Base-by-base conservation (phyloP, 2,113 vertebrate species). In the Balaeniceps rex region DNA sequence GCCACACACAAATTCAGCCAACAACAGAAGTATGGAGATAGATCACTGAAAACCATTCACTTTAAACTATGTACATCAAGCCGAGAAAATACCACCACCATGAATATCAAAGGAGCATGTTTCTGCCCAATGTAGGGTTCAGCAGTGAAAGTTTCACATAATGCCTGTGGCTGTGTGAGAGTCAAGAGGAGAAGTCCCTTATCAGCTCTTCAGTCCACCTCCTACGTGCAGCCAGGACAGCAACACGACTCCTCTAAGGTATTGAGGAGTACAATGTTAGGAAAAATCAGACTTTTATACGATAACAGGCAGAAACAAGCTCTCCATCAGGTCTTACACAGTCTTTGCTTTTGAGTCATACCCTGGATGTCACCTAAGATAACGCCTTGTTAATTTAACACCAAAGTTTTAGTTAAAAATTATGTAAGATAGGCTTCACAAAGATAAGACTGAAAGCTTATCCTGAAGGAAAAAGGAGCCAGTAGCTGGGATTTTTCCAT, bases 21-120 rank as follows among this genome's bases (percentile, higher is more conserved):
- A 31, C 34, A 70, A 71, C 29, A 81, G n/a, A 25, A 33, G 7
- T 12, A 61, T 4, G 7, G 25, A 88, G 17, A 71, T 23, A 0
- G 2, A 47, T 47, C 33, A 28, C 21, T 1, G 2, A 34, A 8
- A 83, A 51, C 15, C 0, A 0, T 24, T 92, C 26, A 65, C 26
- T 77, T 93, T n/a, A 68, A 71, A 68, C 21, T 11, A n/a, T 0
- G 0, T 2, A n/a, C 28, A 38, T 38, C 42, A 71, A 55, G 19
- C 51, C 79, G 65, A 76, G 33, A 78, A 84, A 83, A 46, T 0
- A 87, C 15, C 29, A 87, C 19, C 6, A n/a, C 3, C 8, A 11
- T 1, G 15, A 76, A 8, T 11, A n/a, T 38, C 63, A 63, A 65
- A 83, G 49, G 18, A 49, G 9, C 2, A 1, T 3, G 6, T 23